These are phyloP conservation scores for Rhabdophis nuchalis DNA, from an alignment of 2,797 vertebrate genomes.

Conservation along the genomic window DNA sequence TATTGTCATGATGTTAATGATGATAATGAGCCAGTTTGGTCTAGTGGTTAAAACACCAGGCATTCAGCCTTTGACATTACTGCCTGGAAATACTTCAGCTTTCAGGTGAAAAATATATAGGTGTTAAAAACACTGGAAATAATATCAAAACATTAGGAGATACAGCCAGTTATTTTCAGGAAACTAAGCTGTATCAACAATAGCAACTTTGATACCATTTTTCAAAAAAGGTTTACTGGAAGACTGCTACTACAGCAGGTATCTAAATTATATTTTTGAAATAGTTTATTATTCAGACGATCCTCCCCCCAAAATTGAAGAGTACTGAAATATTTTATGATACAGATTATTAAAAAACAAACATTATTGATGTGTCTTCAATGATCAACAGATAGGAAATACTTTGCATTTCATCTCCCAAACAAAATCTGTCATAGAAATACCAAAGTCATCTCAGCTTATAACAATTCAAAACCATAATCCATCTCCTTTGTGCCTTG, in stretches of 20 bases:
- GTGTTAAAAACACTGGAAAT: neutral
- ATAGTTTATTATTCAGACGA: neutral
- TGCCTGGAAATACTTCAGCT: neutral
- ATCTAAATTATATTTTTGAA: neutral
- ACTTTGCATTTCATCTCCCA: neutral
- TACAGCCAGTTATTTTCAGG: neutral
- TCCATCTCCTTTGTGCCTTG: neutral
- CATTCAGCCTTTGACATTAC: neutral
- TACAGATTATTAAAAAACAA: neutral
- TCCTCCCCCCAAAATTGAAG: neutral
- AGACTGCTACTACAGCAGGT: neutral
- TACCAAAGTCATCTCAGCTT: neutral
- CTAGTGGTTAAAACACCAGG: neutral
- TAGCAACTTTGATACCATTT: neutral
- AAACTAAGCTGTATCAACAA: neutral
- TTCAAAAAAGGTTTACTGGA: neutral
- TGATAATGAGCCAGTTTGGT: neutral
- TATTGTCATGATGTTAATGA: neutral
- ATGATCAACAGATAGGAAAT: neutral
- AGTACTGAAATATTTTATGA: neutral
- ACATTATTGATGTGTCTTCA: neutral
- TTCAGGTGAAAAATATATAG: neutral
- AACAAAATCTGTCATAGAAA: neutral
- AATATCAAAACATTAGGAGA: neutral
- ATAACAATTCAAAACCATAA: neutral